phyloP scores from a whole-genome alignment of 2,113 vertebrate species.

The Pedetes capensis region DNA sequence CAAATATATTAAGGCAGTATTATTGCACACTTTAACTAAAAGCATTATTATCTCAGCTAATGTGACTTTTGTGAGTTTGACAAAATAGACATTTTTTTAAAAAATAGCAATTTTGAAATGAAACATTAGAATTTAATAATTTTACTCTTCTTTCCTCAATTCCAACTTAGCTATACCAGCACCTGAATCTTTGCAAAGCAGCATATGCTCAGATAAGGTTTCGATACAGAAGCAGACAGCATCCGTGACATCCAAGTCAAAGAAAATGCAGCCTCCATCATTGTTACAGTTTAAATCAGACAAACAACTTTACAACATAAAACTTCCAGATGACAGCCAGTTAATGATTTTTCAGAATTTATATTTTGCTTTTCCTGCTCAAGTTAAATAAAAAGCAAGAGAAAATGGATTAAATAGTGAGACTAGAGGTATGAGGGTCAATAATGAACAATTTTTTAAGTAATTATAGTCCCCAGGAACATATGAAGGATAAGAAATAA shows the following conservation, averaged over 20 bases:
- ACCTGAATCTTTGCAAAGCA: constrained; percentile 35
- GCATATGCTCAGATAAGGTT: constrained; percentile 49
- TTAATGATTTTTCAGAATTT: constrained; percentile 58
- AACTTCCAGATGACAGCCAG: constrained; percentile 52
- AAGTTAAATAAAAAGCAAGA: constrained; percentile 61
- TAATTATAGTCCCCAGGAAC: constrained; percentile 51
- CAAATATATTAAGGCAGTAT: constrained; percentile 36
- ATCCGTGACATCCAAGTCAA: constrained; percentile 56
- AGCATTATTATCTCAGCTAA: neutral
- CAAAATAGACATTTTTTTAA: too few species aligned
- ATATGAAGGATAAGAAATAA: constrained; percentile 16
- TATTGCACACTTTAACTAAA: constrained; percentile 14
- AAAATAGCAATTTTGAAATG: constrained; percentile 44
- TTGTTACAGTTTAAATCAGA: constrained; percentile 44
- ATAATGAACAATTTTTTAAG: constrained; percentile 52
- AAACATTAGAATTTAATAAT: constrained; percentile 56
- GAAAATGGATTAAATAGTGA: constrained; percentile 45
- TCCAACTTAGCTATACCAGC: constrained; percentile 21
- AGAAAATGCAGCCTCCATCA: constrained; percentile 20
- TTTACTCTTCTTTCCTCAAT: constrained; percentile 48
- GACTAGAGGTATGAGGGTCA: neutral
- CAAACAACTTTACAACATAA: constrained; percentile 62
- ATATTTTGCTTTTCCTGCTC: constrained; percentile 55
- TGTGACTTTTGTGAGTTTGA: constrained; percentile 52
- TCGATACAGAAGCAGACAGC: constrained; percentile 61